Base-by-base conservation (phyloP, 2,888 invertebrate species). In the Synanthedon formicaeformis region DNA sequence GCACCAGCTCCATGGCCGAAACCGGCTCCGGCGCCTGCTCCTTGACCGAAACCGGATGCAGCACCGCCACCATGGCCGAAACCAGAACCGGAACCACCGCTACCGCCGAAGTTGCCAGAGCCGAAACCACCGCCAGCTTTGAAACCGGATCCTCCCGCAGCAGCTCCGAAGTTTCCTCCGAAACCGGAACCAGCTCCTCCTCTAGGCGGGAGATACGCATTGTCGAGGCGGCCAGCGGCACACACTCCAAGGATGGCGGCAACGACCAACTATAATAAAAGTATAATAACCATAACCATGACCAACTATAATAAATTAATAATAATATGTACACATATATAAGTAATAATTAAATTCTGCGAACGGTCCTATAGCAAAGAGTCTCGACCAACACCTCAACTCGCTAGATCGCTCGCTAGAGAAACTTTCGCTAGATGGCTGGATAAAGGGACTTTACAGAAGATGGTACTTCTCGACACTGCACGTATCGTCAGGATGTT, bases 191-290 rank as follows among this genome's bases (percentile, higher is more conserved):
- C 81, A 51, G 78, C 65, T 53, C 81, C 81, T 52, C 83, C 83
- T 69, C 86, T 79, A 56, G 87, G 87, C 16, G 87, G 87, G 58
- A 87, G 79, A 77, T 87, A 87, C 63, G 83, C 80, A 73, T 86
- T 87, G 63, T 86, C 86, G 50, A 86, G 74, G 52, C 86, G 84
- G 67, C 79, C 86, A 59, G 85, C 85, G 58, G 85, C 69, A 71
- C 85, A 84, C 56, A 74, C 80, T 59, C 85, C 83, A 55, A 87
- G 71, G 54, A 87, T 58, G 53, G 86, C 80, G 63, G 84, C 85
- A 63, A 85, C 77, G 54, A 87, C 66, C 62, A 87, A 73, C 87
- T 87, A 73, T 18, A 66, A 73, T 52, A 40, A 27, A 40, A 10
- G 34, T 34, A 27, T 8, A 8, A 34, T 34, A 34, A 34, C 10